Percentiles rank a stretch among this genome's conserved stretches.
These are phyloP conservation scores for Nephrotoma guestfalica DNA, from an alignment of 2,888 invertebrate genomes.

Conservation along the genomic window DNA sequence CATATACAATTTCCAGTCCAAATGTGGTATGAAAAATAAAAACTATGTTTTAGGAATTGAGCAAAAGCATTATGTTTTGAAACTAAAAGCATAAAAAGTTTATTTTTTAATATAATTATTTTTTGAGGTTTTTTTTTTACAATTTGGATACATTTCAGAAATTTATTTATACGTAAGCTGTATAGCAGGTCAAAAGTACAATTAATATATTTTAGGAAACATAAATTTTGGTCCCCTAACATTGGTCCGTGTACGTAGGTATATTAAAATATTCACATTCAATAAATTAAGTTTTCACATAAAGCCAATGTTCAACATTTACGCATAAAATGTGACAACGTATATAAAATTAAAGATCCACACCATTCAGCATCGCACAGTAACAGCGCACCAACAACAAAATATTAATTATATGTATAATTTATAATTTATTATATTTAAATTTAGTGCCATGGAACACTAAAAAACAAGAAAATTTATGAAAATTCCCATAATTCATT, in stretches of 20 bases:
- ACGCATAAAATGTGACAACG: not conserved
- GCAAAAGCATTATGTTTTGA: not conserved
- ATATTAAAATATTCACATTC: not conserved
- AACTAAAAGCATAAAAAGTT: not conserved
- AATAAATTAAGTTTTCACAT: not conserved
- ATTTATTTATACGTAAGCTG: not conserved
- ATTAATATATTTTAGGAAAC: too few relatives aligned
- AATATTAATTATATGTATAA: not conserved
- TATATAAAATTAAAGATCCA: not conserved
- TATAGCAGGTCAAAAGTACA: not conserved
- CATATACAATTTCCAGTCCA: not conserved
- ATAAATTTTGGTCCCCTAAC: too few relatives aligned
- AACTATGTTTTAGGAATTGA: not conserved
- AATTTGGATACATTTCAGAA: not conserved
- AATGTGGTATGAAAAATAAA: not conserved
- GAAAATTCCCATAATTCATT: not conserved
- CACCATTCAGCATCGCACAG: not conserved
- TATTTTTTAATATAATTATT: not conserved
- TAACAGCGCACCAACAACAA: not conserved
- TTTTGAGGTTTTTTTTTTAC: not conserved
- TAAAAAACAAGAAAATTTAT: not conserved
- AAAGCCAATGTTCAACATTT: not conserved
- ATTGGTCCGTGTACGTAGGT: not conserved
- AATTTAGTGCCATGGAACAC: not conserved
- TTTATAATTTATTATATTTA: not conserved